Evolutionary conservation across 2,113 vertebrate genomes (phyloP), one percentile per base, ranked within the genome.

Genomic region (Colinus virginianus): DNA sequence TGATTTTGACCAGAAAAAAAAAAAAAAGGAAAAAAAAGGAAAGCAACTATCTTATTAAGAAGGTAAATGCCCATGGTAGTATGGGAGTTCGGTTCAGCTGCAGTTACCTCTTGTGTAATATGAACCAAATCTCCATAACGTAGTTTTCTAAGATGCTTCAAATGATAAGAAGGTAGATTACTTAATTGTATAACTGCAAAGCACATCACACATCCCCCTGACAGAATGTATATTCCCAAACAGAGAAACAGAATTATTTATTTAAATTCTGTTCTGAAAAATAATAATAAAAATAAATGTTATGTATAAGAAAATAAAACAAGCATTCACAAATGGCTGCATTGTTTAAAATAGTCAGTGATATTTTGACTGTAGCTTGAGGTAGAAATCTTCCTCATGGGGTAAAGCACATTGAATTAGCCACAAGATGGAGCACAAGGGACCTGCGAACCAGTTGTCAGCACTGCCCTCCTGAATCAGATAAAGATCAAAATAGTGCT

Each of bases 391-490:
- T 59, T 36, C 21, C 40, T 32, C 14, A 28, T 46, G 46, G 74
- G 49, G 19, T 11, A 68, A 30, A 56, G 78, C 11, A 21, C 21
- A 13, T 6, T 59, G 38, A 84, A 78, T n/a, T 23, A 67, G 28
- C 94, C 92, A 94, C 94, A 76, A 94, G 96, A 77, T 94, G 94
- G 92, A 96, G 90, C 92, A 49, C 67, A 42, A 84, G 87, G 71
- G 90, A 87, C 40, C 92, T 61, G 43, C 2, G 3, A 90, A 59
- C 8, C 1, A 0, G 13, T 12, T 18, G 28, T 58, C 84, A 69
- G 42, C 3, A 4, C 40, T 32, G n/a, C 21, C 14, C 22, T 53
- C 7, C 49, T 49, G 25, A 76, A 62, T 58, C 26, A 34, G 46
- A 38, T 18, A 34, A 42, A 63, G 30, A 68, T 9, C 15, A 32